phyloP scores from a whole-genome alignment of 2,113 vertebrate species.

The Corvus hawaiiensis region DNA sequence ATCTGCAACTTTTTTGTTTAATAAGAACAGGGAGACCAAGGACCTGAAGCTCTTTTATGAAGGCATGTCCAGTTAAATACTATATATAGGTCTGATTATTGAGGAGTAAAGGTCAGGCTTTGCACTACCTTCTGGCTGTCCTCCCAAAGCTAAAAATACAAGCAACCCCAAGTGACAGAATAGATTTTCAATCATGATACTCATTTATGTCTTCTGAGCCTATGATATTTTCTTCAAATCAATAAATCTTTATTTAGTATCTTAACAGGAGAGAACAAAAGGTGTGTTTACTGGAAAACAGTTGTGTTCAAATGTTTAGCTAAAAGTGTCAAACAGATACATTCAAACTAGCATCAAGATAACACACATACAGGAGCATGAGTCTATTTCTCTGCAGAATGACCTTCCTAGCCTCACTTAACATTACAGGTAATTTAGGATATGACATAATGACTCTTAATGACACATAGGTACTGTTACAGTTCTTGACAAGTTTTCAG shows the following conservation, averaged over 20 bases:
- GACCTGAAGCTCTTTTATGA: background rate
- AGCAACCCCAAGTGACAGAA: background rate
- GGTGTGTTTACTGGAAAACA: background rate
- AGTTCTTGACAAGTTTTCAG: background rate
- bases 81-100: slow-evolving; percentile 33
- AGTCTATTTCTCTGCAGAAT: background rate
- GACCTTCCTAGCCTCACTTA: background rate
- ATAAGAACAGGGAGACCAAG: background rate
- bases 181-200: background rate
- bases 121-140: slow-evolving; percentile 28
- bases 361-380: background rate
- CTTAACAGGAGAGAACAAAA: background rate
- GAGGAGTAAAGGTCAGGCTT: slow-evolving; percentile 29
- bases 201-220: background rate
- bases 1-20: background rate
- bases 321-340: background rate
- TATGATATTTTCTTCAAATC: background rate
- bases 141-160: slow-evolving; percentile 41
- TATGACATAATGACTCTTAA: background rate
- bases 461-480: background rate
- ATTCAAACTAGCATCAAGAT: background rate
- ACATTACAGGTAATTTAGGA: background rate
- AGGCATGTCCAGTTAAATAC: background rate
- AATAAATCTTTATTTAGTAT: background rate
- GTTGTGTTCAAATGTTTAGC: background rate